phyloP scores from a whole-genome alignment of 2,797 vertebrate genomes.

The Sebastes hubbsi region DNA sequence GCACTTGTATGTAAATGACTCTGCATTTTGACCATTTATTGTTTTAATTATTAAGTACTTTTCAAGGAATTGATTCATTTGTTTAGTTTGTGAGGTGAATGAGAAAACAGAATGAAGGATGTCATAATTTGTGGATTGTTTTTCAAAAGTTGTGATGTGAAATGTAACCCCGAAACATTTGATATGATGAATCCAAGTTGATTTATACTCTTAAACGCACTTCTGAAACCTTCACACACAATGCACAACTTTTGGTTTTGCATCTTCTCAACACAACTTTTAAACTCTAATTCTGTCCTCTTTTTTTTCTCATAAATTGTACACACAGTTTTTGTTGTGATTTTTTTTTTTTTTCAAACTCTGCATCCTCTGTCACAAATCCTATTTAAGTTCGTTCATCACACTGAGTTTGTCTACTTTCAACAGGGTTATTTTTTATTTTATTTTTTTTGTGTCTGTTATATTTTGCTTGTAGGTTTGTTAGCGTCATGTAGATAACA shows the following conservation, averaged over 20 bases:
- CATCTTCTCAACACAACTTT: not conserved
- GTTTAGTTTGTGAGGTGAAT: not conserved
- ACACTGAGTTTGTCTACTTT: slow-evolving; percentile 16
- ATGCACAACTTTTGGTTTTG: not conserved
- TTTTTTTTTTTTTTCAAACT: not conserved
- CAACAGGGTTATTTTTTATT: slow-evolving; percentile 7
- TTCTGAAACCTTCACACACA: not conserved
- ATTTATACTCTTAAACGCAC: not conserved
- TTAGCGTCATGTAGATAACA: slow-evolving; percentile 81
- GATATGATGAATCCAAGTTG: not conserved
- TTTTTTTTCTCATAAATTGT: not conserved
- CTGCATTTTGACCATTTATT: not conserved
- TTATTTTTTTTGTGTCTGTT: slow-evolving; percentile 3
- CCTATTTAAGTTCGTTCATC: slow-evolving; percentile 30
- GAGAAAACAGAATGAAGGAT: not conserved
- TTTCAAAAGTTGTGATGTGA: not conserved
- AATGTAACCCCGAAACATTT: not conserved
- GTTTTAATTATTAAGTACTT: not conserved
- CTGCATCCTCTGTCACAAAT: not conserved
- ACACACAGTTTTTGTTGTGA: not conserved
- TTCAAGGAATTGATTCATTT: not conserved
- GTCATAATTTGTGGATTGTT: not conserved
- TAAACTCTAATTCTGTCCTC: not conserved
- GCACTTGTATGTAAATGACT: not conserved
- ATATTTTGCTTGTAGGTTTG: slow-evolving; percentile 78